Evolutionary conservation across 2,113 vertebrate species (phyloP), one percentile per base, ranked within the genome.

Genomic region (Spea multiplicata): DNA sequence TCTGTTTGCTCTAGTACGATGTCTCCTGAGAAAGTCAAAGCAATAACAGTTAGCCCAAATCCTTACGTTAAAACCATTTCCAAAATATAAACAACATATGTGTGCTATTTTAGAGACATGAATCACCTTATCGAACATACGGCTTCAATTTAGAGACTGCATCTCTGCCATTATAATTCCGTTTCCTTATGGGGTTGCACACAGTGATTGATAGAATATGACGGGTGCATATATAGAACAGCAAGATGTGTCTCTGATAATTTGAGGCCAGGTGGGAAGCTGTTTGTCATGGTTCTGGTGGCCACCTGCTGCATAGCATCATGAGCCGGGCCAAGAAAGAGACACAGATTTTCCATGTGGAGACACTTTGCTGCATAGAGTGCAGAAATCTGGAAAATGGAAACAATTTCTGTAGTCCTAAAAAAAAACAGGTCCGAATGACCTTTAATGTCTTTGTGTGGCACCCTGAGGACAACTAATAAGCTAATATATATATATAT

Each of bases 251-350:
- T 53, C 61, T 79, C 59, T 72, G 69, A 72, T 53, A 46, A 80
- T 73, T 57, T 66, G 70, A 80, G 64, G 70, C 77, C 77, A 80
- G 77, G 77, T 80, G 77, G 70, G 44, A 44, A 80, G 64, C 62
- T 66, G 49, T 73, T 66, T 64, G 53, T 72, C 53, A 52, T 66
- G 69, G 16, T 57, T 66, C 30, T 45, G 71, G 48, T 73, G 70
- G 59, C 70, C 77, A 80, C 77, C 77, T 80, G 77, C 77, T 67
- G n/a, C 52, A 67, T 70, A 57, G 48, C 62, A 73, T 80, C 77
- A 80, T 30, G 70, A 73, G 44, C 62, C 72, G 64, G 70, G 76
- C 71, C 76, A 66, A 45, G 4, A 57, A 73, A 62, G 8, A 57
- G 70, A 59, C 70, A 46, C 70, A 66, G 72, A 59, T 65, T 73